Conservation (phyloP, 2,113 vertebrate genomes). For the Tapirus terrestris region DNA sequence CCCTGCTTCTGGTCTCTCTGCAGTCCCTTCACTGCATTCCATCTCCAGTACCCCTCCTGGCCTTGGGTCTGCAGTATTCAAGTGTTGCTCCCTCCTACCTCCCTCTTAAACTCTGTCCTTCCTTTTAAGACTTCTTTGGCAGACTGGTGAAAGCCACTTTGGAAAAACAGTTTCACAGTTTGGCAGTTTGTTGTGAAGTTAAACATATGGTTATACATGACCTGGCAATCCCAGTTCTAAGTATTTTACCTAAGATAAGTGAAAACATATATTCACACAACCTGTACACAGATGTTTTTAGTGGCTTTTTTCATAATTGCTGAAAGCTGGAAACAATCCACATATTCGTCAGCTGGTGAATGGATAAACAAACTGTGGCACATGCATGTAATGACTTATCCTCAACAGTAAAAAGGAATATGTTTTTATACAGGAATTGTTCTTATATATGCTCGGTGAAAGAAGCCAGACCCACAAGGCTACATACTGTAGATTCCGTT, state of each 20-base stretch:
- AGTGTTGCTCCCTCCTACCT: neutral
- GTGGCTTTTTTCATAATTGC: neutral
- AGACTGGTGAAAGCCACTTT: neutral
- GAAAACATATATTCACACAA: neutral
- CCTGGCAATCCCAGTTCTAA: neutral
- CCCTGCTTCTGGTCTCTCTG: no score
- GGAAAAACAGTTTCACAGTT: neutral
- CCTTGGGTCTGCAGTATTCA: neutral
- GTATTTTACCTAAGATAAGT: neutral
- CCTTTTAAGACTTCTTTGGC: neutral
- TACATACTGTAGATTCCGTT: neutral
- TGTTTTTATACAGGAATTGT: no score
- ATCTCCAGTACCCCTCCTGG: accelerated
- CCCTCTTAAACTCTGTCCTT: neutral
- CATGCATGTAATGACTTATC: neutral
- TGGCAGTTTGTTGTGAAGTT: neutral
- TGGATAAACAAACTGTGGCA: neutral
- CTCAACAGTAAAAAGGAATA: neutral
- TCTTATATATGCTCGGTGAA: no score
- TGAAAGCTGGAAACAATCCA: neutral
- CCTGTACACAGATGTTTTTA: neutral
- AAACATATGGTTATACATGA: neutral
- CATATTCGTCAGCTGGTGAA: neutral
- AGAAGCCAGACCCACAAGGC: neutral
- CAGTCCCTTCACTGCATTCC: neutral